Evolutionary conservation across 2,888 invertebrate genomes (phyloP).

Genomic region (Himalopsyche anomala): DNA sequence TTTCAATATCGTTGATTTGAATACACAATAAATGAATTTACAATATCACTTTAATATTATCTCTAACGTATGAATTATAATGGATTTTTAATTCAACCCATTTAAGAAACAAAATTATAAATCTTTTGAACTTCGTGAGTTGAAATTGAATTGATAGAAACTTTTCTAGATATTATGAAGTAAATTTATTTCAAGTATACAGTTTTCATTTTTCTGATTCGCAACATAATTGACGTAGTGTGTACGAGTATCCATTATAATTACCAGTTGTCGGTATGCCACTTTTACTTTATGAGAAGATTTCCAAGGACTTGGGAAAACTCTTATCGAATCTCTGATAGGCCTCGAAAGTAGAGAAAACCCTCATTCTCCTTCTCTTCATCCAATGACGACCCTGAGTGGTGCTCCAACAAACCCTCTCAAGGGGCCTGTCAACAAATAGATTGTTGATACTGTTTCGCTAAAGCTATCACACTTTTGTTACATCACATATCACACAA

Average conservation of each 20-base stretch:
- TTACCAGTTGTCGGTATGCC: slow-evolving; percentile 32
- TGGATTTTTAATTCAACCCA: no score
- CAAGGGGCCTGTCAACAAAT: slow-evolving; percentile 37
- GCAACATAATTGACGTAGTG: no score
- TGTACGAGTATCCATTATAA: slow-evolving; percentile 21
- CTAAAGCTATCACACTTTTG: slow-evolving; percentile 43
- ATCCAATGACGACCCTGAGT: slow-evolving; percentile 38
- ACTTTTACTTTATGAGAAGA: slow-evolving; percentile 43
- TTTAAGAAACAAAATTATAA: no score
- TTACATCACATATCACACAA: slow-evolving; percentile 38
- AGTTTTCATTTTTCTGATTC: no score
- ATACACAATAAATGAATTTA: no score
- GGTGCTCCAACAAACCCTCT: slow-evolving; percentile 29
- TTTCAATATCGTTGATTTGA: no score
- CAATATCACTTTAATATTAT: no score
- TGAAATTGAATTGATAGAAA: no score
- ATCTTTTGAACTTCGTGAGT: no score
- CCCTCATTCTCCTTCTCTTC: not conserved
- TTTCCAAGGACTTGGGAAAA: slow-evolving; percentile 39
- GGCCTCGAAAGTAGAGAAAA: slow-evolving; percentile 31
- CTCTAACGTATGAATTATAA: no score
- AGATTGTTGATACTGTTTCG: slow-evolving; percentile 40
- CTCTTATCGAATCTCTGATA: slow-evolving; percentile 40
- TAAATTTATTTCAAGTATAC: no score
- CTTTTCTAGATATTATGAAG: no score